Evolutionary conservation across 2,797 vertebrate species (phyloP).

Genomic region (Caiman crocodilus): DNA sequence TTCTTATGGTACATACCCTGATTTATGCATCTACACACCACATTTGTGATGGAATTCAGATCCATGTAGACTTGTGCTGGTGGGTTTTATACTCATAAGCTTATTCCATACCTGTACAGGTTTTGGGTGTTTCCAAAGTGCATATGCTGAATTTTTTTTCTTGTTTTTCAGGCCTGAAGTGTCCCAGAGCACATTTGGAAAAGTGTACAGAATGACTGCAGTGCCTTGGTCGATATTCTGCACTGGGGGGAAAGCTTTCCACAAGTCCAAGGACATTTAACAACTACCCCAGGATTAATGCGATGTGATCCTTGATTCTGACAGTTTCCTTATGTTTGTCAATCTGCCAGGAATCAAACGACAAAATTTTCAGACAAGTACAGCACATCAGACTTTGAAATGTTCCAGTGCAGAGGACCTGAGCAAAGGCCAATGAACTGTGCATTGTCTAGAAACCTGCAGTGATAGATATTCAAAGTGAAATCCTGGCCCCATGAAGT

Average conservation of each 20-base stretch:
- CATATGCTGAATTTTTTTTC: not conserved
- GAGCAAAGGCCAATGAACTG: not conserved
- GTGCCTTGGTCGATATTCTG: not conserved
- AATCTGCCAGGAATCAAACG: not conserved
- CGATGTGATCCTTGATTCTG: not conserved
- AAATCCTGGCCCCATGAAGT: not conserved
- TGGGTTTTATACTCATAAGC: not conserved
- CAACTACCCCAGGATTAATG: not conserved
- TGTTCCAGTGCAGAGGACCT: not conserved
- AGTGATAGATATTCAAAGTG: not conserved
- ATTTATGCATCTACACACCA: not conserved
- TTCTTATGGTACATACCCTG: not conserved
- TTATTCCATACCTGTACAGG: not conserved
- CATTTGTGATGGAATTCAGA: not conserved
- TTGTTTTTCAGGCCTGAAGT: not conserved
- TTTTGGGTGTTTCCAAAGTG: not conserved
- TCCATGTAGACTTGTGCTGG: not conserved
- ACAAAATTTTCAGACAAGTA: not conserved
- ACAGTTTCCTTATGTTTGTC: not conserved
- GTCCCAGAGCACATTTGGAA: not conserved
- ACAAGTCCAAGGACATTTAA: not conserved
- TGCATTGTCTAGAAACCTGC: not conserved
- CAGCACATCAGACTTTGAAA: not conserved
- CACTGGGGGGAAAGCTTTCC: not conserved
- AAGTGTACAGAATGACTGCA: not conserved